Percentiles rank a stretch among this genome's conserved stretches.
Evolutionary conservation across 2,797 vertebrate species (phyloP).

Genomic region (Jordanella pulchra): DNA sequence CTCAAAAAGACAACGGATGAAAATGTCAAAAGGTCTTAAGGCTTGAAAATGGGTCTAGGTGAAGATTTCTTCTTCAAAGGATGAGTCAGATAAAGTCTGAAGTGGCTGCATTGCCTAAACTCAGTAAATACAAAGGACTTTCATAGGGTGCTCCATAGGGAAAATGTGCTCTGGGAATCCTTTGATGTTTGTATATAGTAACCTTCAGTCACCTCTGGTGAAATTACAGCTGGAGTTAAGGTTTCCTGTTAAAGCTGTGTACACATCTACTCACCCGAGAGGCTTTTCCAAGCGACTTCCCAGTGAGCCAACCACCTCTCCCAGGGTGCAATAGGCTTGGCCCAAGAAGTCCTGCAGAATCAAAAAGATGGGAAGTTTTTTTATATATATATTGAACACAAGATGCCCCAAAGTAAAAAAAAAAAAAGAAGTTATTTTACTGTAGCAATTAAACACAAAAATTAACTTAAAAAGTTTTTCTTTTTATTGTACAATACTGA

Average conservation of each 20-base stretch:
- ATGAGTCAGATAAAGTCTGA: conserved; percentile 1
- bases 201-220: conserved; percentile 9
- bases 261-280: conserved; percentile 85
- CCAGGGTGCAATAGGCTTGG: conserved; percentile 91
- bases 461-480: neutral
- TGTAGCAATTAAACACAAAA: neutral
- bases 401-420: neutral
- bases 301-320: conserved; percentile 94
- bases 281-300: conserved; percentile 91
- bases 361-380: conserved; percentile 8
- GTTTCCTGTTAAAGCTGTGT: neutral
- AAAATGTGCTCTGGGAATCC: neutral
- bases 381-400: neutral
- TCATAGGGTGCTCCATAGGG: neutral
- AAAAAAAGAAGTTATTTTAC: neutral
- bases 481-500: neutral
- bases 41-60: neutral
- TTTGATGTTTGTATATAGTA: neutral
- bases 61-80: neutral
- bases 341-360: conserved; percentile 92
- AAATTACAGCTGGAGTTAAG: conserved; percentile 5
- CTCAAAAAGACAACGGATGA: neutral
- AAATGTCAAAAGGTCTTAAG: neutral
- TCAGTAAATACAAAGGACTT: conserved; percentile 1
- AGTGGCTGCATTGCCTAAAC: conserved; percentile 2